phyloP scores from a whole-genome alignment of 2,797 vertebrate species.

The Neoniphon sammara region DNA sequence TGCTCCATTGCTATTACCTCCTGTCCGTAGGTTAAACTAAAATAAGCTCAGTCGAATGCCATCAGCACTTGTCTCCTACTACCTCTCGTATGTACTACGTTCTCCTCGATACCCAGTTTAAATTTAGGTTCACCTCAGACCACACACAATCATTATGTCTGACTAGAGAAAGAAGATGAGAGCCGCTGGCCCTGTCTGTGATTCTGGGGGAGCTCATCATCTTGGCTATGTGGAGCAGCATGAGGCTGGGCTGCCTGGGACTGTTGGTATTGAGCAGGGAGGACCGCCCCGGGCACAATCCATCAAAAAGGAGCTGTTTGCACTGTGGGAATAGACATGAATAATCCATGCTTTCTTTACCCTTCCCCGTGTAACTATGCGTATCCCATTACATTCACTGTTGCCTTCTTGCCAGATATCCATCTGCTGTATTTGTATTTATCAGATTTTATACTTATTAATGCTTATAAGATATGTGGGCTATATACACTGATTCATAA shows the following conservation, averaged over 20 bases:
- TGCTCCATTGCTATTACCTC: conserved; percentile 15
- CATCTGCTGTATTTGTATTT: conserved; percentile 40
- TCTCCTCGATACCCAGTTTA: conserved; percentile 61
- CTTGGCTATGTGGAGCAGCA: conserved; percentile 49
- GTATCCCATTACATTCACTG: conserved; percentile 57
- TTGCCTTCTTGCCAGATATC: conserved; percentile 60
- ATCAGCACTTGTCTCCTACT: conserved; percentile 45
- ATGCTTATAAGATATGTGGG: conserved; percentile 6
- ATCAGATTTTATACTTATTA: background rate
- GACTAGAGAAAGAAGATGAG: conserved; percentile 50
- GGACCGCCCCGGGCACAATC: conserved; percentile 77
- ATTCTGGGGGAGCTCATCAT: conserved; percentile 76
- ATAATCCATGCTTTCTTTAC: conserved; percentile 84
- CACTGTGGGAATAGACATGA: conserved; percentile 82
- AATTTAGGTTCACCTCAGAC: conserved; percentile 75
- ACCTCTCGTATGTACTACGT: conserved; percentile 41
- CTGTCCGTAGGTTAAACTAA: conserved; percentile 23
- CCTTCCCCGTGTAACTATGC: conserved; percentile 64
- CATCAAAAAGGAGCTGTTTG: conserved; percentile 82
- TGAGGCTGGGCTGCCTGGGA: conserved; percentile 69
- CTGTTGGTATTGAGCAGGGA: conserved; percentile 81
- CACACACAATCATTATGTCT: conserved; percentile 73
- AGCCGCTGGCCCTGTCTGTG: conserved; percentile 75
- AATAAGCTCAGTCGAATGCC: conserved; percentile 42
- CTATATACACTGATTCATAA: background rate